Conservation (phyloP, 2,888 invertebrate species). For the Gortyna flavago region DNA sequence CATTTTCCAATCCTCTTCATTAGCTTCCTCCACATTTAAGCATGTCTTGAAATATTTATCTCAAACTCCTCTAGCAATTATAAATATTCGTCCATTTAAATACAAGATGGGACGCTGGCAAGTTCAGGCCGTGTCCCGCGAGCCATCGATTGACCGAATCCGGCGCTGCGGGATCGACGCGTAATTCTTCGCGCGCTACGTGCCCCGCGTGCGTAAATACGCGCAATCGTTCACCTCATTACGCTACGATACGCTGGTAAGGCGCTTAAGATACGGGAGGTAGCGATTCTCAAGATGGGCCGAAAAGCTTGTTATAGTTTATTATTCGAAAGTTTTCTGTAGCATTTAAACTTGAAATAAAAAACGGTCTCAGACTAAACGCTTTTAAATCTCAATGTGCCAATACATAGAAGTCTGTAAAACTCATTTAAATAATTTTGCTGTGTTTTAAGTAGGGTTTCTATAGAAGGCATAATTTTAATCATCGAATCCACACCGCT, state of each 20-base stretch:
- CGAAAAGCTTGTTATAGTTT: background rate
- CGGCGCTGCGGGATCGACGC: conserved; percentile 83
- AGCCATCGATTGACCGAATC: conserved; percentile 88
- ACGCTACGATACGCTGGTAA: conserved; percentile 72
- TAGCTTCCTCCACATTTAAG: background rate
- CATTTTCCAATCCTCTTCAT: no score
- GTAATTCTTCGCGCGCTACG: conserved; percentile 87
- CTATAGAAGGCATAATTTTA: background rate
- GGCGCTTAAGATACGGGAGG: conserved; percentile 21
- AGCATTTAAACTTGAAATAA: background rate
- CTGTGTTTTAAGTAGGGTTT: no score
- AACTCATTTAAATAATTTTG: no score
- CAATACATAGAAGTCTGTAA: background rate
- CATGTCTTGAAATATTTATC: background rate
- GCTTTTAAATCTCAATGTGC: background rate
- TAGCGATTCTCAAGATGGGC: conserved; percentile 33
- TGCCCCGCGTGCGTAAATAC: conserved; percentile 82
- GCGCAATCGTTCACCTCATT: conserved; percentile 85
- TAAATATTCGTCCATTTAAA: conserved; percentile 33
- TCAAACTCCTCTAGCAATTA: conserved; percentile 23
- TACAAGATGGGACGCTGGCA: conserved; percentile 25
- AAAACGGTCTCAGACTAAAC: background rate
- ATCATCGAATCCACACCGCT: background rate
- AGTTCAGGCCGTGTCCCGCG: conserved; percentile 60
- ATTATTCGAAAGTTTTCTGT: background rate